phyloP scores from a whole-genome alignment of 1,140 invertebrate species.

The Wiebesia pumilae region DNA sequence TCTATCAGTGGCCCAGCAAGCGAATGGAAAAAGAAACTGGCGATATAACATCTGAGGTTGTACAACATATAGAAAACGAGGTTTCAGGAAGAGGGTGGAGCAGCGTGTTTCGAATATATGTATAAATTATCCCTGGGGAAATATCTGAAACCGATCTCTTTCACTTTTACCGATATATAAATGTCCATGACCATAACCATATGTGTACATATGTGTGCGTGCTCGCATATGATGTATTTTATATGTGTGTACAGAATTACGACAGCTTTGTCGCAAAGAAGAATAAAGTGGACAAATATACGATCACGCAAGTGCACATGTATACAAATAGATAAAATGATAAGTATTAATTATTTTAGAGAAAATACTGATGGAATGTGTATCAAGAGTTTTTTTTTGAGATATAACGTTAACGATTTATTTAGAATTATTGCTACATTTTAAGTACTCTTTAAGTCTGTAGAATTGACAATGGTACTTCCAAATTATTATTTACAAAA shows the following conservation, averaged over 20 bases:
- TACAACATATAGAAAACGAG: conserved; percentile 34
- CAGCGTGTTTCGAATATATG: conserved; percentile 49
- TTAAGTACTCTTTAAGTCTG: not conserved
- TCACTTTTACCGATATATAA: conserved; percentile 33
- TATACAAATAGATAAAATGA: conserved; percentile 26
- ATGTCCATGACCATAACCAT: not conserved
- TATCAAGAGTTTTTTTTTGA: not conserved
- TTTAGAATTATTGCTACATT: not conserved
- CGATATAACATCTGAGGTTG: not conserved
- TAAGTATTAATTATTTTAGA: conserved; percentile 24
- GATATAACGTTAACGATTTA: not conserved
- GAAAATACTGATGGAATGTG: not conserved
- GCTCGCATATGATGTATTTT: not conserved
- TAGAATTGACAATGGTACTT: not conserved
- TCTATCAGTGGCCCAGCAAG: not conserved
- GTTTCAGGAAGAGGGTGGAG: conserved; percentile 30
- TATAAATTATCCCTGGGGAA: conserved; percentile 63
- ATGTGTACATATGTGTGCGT: not conserved
- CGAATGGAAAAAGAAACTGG: not conserved
- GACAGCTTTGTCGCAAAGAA: not conserved
- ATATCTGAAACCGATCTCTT: conserved; percentile 58
- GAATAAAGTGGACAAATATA: conserved; percentile 26
- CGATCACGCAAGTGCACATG: not conserved
- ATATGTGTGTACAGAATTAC: not conserved
- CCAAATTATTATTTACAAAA: not conserved